Conservation (phyloP, 1,140 invertebrate species). For the Tetragnatha versicolor region DNA sequence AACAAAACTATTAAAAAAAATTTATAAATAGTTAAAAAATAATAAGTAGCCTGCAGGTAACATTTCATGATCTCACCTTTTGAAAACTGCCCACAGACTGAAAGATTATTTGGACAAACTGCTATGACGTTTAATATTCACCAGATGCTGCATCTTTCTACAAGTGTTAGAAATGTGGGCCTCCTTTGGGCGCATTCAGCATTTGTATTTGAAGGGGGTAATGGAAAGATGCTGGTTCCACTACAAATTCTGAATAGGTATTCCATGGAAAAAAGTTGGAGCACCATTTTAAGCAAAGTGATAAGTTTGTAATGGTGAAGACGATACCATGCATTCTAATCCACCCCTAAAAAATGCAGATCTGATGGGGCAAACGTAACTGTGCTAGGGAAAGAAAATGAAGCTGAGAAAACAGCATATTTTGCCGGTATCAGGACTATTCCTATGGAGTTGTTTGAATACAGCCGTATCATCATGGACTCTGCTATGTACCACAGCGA, state of each 20-base stretch:
- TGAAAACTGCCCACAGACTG: no score
- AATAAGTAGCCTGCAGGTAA: no score
- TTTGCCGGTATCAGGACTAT: background rate
- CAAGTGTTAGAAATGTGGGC: background rate
- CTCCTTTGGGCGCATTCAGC: background rate
- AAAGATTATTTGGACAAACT: no score
- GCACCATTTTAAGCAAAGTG: background rate
- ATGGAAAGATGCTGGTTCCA: background rate
- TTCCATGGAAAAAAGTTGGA: conserved; percentile 1
- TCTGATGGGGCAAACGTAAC: background rate
- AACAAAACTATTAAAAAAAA: no score
- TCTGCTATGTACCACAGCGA: background rate
- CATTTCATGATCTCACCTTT: no score
- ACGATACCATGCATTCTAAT: background rate
- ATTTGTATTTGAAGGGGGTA: background rate
- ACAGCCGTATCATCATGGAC: background rate
- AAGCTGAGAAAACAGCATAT: background rate
- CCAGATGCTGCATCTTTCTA: background rate
- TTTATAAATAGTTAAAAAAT: no score
- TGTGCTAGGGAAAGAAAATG: background rate
- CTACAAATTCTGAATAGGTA: background rate
- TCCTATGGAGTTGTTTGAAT: background rate
- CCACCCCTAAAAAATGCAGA: background rate
- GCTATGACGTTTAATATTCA: no score
- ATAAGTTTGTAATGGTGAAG: background rate